A percentile compares a stretch with the other conserved stretches of the same genome.
phyloP scores from a whole-genome alignment of 92 coral and sea anemone genomes.

The Montipora capitata region DNA sequence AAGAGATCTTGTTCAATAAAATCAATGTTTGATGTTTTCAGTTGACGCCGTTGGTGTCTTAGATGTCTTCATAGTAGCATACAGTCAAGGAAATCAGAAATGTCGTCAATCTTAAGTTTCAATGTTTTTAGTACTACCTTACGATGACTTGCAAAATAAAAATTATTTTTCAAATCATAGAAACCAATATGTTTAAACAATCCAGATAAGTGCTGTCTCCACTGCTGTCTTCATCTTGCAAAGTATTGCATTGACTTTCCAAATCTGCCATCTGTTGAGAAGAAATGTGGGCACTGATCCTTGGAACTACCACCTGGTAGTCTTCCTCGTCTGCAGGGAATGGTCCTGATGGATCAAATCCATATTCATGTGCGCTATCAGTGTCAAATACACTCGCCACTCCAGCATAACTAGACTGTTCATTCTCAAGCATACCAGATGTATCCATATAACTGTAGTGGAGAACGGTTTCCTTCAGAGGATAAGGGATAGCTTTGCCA shows the following conservation, averaged over 20 bases:
- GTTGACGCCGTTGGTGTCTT: too few species aligned
- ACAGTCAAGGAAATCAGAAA: too few species aligned
- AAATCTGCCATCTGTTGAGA: constrained; percentile 28
- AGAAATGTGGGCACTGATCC: constrained; percentile 31
- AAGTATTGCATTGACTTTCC: constrained; percentile 45
- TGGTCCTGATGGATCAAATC: constrained; percentile 61
- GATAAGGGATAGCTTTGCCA: not conserved
- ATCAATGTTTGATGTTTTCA: too few species aligned
- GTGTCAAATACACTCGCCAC: not conserved
- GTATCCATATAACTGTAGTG: not conserved
- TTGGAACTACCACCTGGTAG: constrained; percentile 69
- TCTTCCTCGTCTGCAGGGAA: constrained; percentile 60
- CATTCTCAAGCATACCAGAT: not conserved
- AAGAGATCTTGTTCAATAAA: not conserved
- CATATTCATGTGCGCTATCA: constrained; percentile 24
- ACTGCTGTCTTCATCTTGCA: constrained; percentile 50
- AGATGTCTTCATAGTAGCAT: too few species aligned
- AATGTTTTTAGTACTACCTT: not conserved
- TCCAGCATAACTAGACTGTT: not conserved
- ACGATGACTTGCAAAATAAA: not conserved
- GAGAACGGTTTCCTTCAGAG: not conserved
- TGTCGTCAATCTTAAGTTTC: too few species aligned
- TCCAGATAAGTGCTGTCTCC: constrained; percentile 55
- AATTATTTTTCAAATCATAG: not conserved
- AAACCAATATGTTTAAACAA: constrained; percentile 23